Base-by-base conservation (phyloP, 2,888 invertebrate species). In the Tanytarsus gracilentus region DNA sequence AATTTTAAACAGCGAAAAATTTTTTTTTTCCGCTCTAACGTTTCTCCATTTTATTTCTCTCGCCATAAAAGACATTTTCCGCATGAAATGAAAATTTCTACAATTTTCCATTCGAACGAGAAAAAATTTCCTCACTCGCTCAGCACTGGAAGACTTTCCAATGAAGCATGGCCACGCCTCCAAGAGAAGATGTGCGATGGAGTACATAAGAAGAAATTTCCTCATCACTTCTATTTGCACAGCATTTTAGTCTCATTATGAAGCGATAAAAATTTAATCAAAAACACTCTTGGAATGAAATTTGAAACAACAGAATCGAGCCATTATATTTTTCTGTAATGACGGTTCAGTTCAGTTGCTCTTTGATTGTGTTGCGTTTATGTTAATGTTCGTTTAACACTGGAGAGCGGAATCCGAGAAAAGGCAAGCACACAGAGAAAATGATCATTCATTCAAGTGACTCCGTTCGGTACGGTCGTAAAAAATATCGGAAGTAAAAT, bases 181-280 rank as follows among this genome's bases (percentile, higher is more conserved):
- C 16, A 44, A 5, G 16, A 44, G 23, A 44, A 44, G 16, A 44
- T 23, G 44, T 44, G 23, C 16, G 36, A 36, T 11, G 3, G n/a
- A 36, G 16, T 5, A 36, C 4, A 36, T 5, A 36, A 36, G 1
- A 14, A 36, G 16, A 36, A 23, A 27, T 58, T 44, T 48, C 30
- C 58, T 21, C 40, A 58, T 27, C 16, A 33, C 29, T 60, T 30
- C 36, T 60, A 39, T 60, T 49, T 60, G 60, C 11, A 60, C 50
- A 50, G 39, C 26, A 60, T 50, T 60, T 50, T 33, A 48, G 44
- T 60, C 60, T 60, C 60, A 60, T 60, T 60, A 60, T 60, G 49
- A 60, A 60, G 50, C 60, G 60, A 60, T 60, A 60, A 60, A 48
- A 60, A 36, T 60, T 58, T 44, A 58, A 58, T 58, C 58, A 58